Evolutionary conservation across 2,888 invertebrate genomes (phyloP).

Genomic region (Himalopsyche kuldschensis): DNA sequence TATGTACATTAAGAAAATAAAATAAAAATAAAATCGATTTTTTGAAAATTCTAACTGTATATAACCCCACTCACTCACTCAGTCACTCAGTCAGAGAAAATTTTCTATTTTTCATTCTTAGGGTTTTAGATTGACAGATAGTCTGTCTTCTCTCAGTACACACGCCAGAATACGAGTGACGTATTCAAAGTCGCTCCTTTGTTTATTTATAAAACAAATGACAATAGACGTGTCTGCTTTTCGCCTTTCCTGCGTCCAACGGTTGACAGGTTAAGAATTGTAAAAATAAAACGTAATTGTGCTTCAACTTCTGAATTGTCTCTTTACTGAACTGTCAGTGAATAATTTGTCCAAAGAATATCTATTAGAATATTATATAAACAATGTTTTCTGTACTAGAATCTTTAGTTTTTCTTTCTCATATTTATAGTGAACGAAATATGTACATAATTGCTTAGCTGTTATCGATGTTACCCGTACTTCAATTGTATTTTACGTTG

Average conservation of each 20-base stretch:
- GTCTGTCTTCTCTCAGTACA: background rate
- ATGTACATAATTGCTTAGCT: too few species aligned
- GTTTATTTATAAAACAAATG: constrained; percentile 37
- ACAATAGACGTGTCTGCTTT: constrained; percentile 26
- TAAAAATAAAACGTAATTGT: constrained; percentile 19
- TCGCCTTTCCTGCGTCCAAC: constrained; percentile 6
- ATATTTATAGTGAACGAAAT: too few species aligned
- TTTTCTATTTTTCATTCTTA: background rate
- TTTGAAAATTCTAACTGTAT: too few species aligned
- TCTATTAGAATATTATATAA: too few species aligned
- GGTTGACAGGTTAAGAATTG: constrained; percentile 18
- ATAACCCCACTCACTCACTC: too few species aligned
- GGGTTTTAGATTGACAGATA: background rate
- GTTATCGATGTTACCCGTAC: too few species aligned
- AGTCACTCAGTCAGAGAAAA: background rate
- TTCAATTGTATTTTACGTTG: too few species aligned
- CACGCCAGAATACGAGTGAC: constrained; percentile 7
- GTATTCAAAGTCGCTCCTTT: constrained; percentile 27
- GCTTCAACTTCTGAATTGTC: constrained; percentile 18
- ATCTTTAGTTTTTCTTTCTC: too few species aligned
- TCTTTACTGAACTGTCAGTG: background rate
- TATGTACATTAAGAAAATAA: too few species aligned
- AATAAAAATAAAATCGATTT: too few species aligned
- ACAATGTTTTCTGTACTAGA: too few species aligned
- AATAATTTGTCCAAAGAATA: background rate